A percentile compares a stretch with the other conserved stretches of the same genome.
Evolutionary conservation across 2,113 vertebrate genomes (phyloP).

Genomic region (Zingel zingel): DNA sequence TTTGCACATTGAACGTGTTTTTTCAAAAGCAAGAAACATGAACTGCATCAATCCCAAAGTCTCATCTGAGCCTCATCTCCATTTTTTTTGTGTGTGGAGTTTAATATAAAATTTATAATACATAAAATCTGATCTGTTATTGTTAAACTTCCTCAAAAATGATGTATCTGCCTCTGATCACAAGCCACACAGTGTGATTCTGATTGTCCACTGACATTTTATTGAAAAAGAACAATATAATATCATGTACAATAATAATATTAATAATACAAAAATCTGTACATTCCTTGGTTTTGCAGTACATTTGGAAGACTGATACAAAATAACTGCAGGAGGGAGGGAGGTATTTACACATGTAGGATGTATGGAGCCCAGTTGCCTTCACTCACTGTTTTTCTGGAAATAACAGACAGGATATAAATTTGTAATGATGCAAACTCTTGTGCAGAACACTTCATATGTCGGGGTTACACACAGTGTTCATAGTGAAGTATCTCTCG

Average conservation of each 20-base stretch:
- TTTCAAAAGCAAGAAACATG: too few species aligned
- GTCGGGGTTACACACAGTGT: conserved; percentile 71
- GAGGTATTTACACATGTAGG: conserved; percentile 75
- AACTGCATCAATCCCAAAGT: too few species aligned
- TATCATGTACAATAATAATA: conserved; percentile 92
- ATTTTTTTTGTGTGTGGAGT: too few species aligned
- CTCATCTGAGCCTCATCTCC: too few species aligned
- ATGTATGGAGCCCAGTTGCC: conserved; percentile 52
- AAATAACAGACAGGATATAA: conserved; percentile 41
- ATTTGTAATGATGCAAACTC: conserved; percentile 49
- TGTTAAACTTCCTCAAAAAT: not conserved
- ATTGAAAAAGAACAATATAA: conserved; percentile 98
- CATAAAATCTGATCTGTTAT: not conserved
- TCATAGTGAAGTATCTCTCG: not conserved
- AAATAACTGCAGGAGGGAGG: conserved; percentile 88
- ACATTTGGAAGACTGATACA: conserved; percentile 96
- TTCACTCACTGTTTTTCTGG: conserved; percentile 38
- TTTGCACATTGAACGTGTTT: too few species aligned
- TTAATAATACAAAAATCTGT: conserved; percentile 94
- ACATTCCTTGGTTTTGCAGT: conserved; percentile 97
- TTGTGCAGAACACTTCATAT: conserved; percentile 65
- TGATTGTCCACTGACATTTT: conserved; percentile 84
- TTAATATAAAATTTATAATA: too few species aligned
- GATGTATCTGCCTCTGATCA: not conserved
- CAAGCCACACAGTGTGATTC: conserved; percentile 25